Percentiles rank a stretch among this genome's conserved stretches.
Conservation (phyloP, 2,888 invertebrate species). For the Rhyacophila evoluta region DNA sequence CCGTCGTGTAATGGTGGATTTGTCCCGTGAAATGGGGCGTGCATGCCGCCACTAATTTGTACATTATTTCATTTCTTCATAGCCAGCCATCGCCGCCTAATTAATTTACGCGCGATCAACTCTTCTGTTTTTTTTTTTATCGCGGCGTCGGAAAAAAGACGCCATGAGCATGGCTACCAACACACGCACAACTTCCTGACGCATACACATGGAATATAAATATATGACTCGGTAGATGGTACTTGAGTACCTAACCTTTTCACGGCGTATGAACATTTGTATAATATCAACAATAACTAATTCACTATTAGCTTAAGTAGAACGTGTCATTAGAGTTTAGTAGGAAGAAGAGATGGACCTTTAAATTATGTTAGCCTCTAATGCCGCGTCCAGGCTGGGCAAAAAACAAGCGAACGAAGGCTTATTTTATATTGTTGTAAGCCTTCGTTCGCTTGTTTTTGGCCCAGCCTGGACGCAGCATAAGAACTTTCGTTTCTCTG, state of each 20-base stretch:
- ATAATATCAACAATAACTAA: no score
- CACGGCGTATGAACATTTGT: no score
- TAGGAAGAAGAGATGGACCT: no score
- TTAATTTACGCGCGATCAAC: conserved; percentile 49
- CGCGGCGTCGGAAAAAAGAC: conserved; percentile 6
- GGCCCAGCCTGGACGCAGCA: no score
- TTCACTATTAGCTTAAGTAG: no score
- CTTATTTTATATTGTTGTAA: no score
- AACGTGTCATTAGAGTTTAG: no score
- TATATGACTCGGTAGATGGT: not conserved
- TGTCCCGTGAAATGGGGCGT: conserved; percentile 37
- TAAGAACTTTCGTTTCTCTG: no score
- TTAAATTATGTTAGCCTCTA: no score
- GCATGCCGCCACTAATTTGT: conserved; percentile 44
- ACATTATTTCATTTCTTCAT: conserved; percentile 22
- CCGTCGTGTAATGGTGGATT: conserved; percentile 13
- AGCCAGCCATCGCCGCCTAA: conserved; percentile 43
- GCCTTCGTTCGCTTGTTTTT: no score
- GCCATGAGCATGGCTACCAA: not conserved
- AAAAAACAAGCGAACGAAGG: no score
- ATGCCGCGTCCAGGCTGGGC: no score
- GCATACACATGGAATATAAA: not conserved
- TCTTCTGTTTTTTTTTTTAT: conserved; percentile 1
- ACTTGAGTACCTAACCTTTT: not conserved
- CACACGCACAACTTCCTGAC: not conserved